Evolutionary conservation across 2,797 vertebrate species (phyloP).

Genomic region (Pseudotriccus pelzelni): DNA sequence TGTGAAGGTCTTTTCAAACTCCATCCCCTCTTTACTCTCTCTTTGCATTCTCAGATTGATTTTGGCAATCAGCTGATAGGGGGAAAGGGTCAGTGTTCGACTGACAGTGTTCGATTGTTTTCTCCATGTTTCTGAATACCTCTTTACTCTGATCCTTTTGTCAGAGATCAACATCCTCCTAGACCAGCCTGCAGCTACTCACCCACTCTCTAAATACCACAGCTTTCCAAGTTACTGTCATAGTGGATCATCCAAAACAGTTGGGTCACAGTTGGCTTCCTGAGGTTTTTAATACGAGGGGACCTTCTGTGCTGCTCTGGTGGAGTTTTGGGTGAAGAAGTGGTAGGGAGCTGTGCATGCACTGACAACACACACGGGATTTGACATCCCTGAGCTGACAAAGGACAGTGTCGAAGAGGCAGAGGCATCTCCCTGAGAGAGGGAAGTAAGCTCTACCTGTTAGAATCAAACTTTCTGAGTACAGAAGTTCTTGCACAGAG

Average conservation of each 20-base stretch:
- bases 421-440: neutral
- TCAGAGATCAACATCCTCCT: neutral
- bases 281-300: neutral
- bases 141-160: neutral
- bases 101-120: too few species aligned
- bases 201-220: neutral
- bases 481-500: neutral
- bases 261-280: neutral
- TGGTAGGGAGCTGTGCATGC: neutral
- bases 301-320: neutral
- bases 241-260: neutral
- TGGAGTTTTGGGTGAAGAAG: neutral
- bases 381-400: neutral
- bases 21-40: neutral
- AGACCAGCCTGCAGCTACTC: neutral
- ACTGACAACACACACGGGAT: neutral
- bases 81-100: neutral
- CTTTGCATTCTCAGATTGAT: neutral
- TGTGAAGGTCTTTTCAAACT: neutral
- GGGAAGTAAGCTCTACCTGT: neutral
- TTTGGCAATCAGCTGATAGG: neutral
- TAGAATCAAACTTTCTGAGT: neutral
- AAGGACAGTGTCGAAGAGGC: neutral
- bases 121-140: neutral
- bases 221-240: neutral